phyloP scores from a whole-genome alignment of 2,113 vertebrate species.

The Regulus satrapa region DNA sequence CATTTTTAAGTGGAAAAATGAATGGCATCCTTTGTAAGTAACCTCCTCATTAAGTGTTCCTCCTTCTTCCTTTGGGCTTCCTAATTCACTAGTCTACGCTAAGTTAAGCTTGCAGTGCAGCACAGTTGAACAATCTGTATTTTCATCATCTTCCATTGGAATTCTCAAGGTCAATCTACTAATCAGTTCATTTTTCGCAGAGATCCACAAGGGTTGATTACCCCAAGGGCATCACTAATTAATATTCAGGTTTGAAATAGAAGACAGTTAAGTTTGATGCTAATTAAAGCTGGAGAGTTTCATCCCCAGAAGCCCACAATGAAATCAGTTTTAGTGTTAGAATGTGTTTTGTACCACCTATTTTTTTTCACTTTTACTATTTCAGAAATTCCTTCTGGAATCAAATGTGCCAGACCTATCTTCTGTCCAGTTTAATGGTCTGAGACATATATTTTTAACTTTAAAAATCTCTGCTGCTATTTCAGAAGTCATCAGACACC shows the following conservation, averaged over 20 bases:
- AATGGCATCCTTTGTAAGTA: background rate
- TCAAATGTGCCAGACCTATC: background rate
- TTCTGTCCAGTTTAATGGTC: background rate
- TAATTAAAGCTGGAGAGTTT: constrained; percentile 44
- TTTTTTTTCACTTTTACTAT: background rate
- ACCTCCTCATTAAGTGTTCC: background rate
- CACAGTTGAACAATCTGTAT: background rate
- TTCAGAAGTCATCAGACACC: background rate
- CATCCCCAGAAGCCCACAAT: background rate
- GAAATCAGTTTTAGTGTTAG: background rate
- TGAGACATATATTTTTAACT: background rate
- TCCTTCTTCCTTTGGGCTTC: background rate
- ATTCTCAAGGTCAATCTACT: constrained; percentile 56
- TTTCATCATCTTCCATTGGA: constrained; percentile 6
- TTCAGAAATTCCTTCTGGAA: background rate
- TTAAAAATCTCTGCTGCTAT: background rate
- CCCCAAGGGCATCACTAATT: constrained; percentile 52
- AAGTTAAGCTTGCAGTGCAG: background rate
- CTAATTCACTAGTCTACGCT: background rate
- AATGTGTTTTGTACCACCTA: background rate
- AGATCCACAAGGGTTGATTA: constrained; percentile 40
- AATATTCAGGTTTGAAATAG: constrained; percentile 47
- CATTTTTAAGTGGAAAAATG: background rate
- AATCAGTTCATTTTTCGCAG: constrained; percentile 59
- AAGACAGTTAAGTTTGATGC: constrained; percentile 31